These are phyloP conservation scores for Phalacrocorax aristotelis DNA, from an alignment of 2,113 vertebrate genomes.

Conservation along the genomic window DNA sequence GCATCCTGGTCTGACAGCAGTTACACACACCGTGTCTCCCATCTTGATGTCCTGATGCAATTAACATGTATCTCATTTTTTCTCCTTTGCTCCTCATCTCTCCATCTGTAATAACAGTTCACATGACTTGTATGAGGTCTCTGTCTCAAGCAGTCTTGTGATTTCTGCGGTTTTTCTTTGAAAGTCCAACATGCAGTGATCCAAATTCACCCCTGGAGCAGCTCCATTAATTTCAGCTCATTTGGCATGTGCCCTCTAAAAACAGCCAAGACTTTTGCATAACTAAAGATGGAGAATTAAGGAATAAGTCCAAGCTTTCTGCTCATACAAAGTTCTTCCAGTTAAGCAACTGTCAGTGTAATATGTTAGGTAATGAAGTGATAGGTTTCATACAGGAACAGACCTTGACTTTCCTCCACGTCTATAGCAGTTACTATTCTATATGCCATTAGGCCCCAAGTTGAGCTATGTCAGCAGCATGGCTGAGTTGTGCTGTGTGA, in stretches of 20 bases:
- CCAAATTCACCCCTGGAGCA: neutral
- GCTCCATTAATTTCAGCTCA: neutral
- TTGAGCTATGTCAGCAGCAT: neutral
- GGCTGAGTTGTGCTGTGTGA: neutral
- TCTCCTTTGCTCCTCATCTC: neutral
- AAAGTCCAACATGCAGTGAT: neutral
- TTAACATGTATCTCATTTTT: neutral
- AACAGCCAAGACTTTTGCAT: neutral
- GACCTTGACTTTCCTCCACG: neutral
- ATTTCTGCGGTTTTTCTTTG: conserved; percentile 71
- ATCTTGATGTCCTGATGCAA: conserved; percentile 38
- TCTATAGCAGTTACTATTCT: neutral
- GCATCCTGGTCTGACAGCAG: conserved; percentile 35
- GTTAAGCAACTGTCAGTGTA: neutral
- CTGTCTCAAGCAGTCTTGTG: conserved; percentile 77
- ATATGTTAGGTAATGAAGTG: neutral
- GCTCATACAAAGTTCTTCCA: neutral
- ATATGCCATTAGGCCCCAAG: neutral
- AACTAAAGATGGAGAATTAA: neutral
- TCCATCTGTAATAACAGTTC: conserved; percentile 56
- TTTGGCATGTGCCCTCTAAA: neutral
- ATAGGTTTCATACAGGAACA: neutral
- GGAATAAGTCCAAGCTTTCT: neutral
- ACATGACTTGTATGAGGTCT: conserved; percentile 77
- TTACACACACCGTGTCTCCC: conserved; percentile 67